Evolutionary conservation across 2,888 invertebrate genomes (phyloP), one percentile per base, ranked within the genome.

Genomic region (Agrochola litura): DNA sequence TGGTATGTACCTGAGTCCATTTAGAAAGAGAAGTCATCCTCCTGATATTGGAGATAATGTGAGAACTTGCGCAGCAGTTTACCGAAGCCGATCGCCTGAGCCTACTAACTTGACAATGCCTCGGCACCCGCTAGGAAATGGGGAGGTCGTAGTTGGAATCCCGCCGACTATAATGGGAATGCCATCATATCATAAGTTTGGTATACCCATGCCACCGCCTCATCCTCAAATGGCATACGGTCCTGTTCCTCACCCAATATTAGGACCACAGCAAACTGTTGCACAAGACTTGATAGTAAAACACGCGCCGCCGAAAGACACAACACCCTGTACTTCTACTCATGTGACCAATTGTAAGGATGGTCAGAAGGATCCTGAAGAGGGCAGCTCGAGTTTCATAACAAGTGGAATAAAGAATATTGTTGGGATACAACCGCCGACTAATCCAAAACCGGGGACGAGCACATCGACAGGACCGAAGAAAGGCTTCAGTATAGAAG

Each of bases 401-500:
- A 93, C 95, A 73, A 95, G 93, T 84, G 97, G 97, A 52, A 97
- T 97, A 71, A 97, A 97, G 85, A 97, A 97, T 82, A 96, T 97
- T 86, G 95, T 97, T 58, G 97, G 97, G 0, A 97, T 97, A 83
- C 96, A 97, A 88, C 97, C 96, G 46, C 94, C 91, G 72, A 87
- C 92, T 52, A 95, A 95, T 86, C 95, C 96, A 2, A 97, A 97
- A 61, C 97, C 97, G 19, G 96, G 97, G 49, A 97, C 97, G 37
- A 97, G 97, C 79, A 97, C 97, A 64, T 96, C 97, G 0, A 97
- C 97, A 88, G 97, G 97, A 16, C 97, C 98, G 87, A 98, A 98
- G 90, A 98, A 98, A 91, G 99, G 99, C 30, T 99, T 99, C 94
- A 98, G 98, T 92, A 99, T 99, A 96, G 99, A 98, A 91, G 99